phyloP scores from a whole-genome alignment of 2,888 invertebrate species.

The Stratiomys singularior region DNA sequence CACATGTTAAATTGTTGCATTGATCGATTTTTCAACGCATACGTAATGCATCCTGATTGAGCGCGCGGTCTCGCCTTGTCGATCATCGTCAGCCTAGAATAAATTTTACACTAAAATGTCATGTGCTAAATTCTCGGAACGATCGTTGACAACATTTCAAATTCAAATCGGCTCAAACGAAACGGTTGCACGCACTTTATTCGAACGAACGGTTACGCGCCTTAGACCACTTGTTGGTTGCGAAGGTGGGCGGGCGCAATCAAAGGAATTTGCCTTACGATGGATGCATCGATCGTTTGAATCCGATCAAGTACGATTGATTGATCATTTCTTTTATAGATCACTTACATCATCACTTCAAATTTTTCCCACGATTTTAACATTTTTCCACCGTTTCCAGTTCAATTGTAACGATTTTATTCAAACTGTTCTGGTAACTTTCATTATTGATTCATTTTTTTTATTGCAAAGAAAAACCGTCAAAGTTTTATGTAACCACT shows the following conservation, averaged over 20 bases:
- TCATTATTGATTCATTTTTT: background rate
- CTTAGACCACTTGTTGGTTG: background rate
- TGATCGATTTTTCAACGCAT: background rate
- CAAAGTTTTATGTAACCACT: too few species aligned
- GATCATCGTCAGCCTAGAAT: constrained; percentile 47
- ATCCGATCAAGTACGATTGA: constrained; percentile 26
- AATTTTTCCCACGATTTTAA: background rate
- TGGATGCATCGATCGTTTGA: constrained; percentile 20
- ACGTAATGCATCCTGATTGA: constrained; percentile 49
- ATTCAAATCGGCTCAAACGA: constrained; percentile 21
- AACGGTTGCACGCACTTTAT: constrained; percentile 4
- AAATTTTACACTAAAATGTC: constrained; percentile 50
- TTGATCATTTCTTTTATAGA: constrained; percentile 36
- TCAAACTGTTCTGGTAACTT: background rate
- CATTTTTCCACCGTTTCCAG: background rate
- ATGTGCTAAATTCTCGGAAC: constrained; percentile 50
- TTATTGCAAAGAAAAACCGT: too few species aligned
- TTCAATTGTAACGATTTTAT: background rate
- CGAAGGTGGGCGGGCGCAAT: constrained; percentile 20
- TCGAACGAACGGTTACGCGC: background rate
- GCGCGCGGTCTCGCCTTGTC: constrained; percentile 43
- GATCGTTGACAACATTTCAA: constrained; percentile 45
- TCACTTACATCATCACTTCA: constrained; percentile 42
- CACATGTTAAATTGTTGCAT: background rate
- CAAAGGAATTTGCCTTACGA: constrained; percentile 35